Conservation (phyloP, 2,113 vertebrate genomes). For the Bos taurus region ARS-UCD2.0 NC_037336.1:2713001-2713500, state of each 20-base stretch:
- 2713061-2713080: neutral
- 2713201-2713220: neutral
- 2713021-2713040: neutral
- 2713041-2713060: neutral
- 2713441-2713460: neutral
- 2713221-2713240: neutral
- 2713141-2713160: neutral
- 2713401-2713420: neutral
- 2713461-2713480: neutral
- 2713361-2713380: neutral
- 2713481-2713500: rapidly evolving
- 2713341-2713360: neutral
- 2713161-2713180: neutral
- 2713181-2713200: neutral
- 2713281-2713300: neutral
- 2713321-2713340: neutral
- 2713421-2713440: neutral
- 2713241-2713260: neutral
- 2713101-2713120: neutral
- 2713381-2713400: neutral
- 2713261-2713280: neutral
- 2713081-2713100: neutral
- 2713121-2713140: neutral
- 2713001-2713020: neutral
- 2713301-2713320: neutral